Evolutionary conservation across 2,888 invertebrate species (phyloP), one percentile per base, ranked within the genome.

Genomic region (Cyaniris semiargus): DNA sequence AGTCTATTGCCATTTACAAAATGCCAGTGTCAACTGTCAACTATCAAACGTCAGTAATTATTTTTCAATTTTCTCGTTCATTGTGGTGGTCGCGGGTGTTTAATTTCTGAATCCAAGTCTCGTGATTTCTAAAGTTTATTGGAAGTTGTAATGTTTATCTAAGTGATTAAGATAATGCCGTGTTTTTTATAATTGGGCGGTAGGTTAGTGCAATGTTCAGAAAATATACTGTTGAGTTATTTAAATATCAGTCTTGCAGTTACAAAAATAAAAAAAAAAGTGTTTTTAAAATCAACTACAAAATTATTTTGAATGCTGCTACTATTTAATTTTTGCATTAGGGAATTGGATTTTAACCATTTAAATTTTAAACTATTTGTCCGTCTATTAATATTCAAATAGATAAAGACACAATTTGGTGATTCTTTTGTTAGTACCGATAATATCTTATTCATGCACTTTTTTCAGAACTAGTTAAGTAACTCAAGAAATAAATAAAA

Each of bases 51-150:
- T 38, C 6, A 38, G 38, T 72, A 21, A 10, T 38, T 21, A 72
- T 21, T 21, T 66, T 66, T 13, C 66, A 72, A 10, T 21, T 66
- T 66, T 13, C 66, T 66, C 23, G 38, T 71, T 71, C 15, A n/a
- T 38, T 76, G 71, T 71, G 34, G 71, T 38, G 70, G 38, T 71
- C 71, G 71, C 38, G 70, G 53, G 56, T 76, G 76, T 71, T 76
- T 74, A 15, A 18, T 48, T 74, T 74, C 38, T 18, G 15, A 66
- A 48, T 27, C 13, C 34, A 6, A 71, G 70, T 71, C 76, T 76
- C 76, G 76, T 76, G 76, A 76, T 76, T 76, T 76, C 3, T 23
- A 66, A 60, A 76, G 44, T 44, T 76, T 38, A 21, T 66, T 60
- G 27, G 21, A n/a, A 48, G 23, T 74, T 23, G 48, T 18, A 74